These are phyloP conservation scores for Bubo blakistoni DNA, from an alignment of 2,113 vertebrate genomes.

Conservation along the genomic window DNA sequence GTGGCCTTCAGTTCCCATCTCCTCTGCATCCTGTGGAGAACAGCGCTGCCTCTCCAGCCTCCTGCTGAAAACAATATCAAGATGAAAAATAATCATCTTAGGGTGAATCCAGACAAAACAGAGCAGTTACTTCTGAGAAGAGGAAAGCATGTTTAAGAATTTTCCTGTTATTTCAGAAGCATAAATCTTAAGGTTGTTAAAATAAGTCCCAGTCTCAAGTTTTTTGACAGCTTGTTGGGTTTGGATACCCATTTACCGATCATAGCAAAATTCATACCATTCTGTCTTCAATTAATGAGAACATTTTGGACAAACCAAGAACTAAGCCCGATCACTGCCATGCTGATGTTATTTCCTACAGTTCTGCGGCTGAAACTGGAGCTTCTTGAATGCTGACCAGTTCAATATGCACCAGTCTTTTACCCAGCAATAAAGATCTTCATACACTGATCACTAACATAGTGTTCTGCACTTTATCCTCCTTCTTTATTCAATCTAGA, in stretches of 20 bases:
- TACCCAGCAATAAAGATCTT: background rate
- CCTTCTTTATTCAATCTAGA: background rate
- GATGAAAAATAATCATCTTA: background rate
- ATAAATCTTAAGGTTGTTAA: background rate
- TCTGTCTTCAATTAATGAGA: background rate
- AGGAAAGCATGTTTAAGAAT: background rate
- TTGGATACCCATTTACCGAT: background rate
- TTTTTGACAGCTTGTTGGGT: background rate
- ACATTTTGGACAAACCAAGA: background rate
- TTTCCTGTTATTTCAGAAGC: background rate
- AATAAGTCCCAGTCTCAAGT: background rate
- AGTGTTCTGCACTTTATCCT: background rate
- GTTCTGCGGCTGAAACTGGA: background rate
- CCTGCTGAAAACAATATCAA: constrained; percentile 1
- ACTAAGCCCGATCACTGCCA: background rate
- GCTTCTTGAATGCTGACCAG: background rate
- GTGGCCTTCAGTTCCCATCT: background rate
- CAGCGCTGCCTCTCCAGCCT: background rate
- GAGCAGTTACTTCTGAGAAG: background rate
- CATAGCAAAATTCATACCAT: background rate
- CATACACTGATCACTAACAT: background rate
- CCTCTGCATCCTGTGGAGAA: background rate
- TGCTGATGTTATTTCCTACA: background rate
- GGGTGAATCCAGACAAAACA: constrained; percentile 34
- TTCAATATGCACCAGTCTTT: background rate